Evolutionary conservation across 1,140 invertebrate genomes (phyloP).

Genomic region (Sinella curviseta): DNA sequence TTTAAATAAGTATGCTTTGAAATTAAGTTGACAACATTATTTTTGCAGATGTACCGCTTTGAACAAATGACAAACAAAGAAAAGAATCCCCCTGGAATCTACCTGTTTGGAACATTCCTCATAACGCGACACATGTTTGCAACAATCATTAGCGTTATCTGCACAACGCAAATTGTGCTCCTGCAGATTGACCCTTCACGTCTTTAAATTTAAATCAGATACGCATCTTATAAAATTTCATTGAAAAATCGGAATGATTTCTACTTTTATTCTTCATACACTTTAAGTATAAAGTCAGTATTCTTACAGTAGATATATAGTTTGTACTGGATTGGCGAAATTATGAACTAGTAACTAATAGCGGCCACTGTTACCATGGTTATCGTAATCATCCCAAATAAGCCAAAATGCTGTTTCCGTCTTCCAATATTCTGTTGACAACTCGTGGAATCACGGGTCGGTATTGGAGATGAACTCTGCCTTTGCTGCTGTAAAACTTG

Average conservation of each 20-base stretch:
- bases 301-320: too few relatives aligned
- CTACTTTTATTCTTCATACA: too few relatives aligned
- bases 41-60: background rate
- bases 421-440: background rate
- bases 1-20: background rate
- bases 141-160: background rate
- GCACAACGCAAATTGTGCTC: background rate
- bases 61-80: background rate
- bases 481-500: background rate
- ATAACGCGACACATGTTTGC: background rate
- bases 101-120: background rate
- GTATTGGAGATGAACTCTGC: background rate
- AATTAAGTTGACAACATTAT: background rate
- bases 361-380: too few relatives aligned
- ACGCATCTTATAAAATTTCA: too few relatives aligned
- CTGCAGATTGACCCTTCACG: background rate
- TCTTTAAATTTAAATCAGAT: background rate
- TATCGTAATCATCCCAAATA: too few relatives aligned
- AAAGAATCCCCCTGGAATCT: background rate
- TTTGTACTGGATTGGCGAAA: too few relatives aligned
- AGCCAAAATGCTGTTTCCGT: background rate
- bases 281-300: too few relatives aligned
- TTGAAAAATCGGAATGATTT: too few relatives aligned
- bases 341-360: too few relatives aligned
- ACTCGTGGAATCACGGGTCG: background rate